These are phyloP conservation scores for Rhyzopertha dominica DNA, from an alignment of 1,140 invertebrate species.

Conservation along the genomic window DNA sequence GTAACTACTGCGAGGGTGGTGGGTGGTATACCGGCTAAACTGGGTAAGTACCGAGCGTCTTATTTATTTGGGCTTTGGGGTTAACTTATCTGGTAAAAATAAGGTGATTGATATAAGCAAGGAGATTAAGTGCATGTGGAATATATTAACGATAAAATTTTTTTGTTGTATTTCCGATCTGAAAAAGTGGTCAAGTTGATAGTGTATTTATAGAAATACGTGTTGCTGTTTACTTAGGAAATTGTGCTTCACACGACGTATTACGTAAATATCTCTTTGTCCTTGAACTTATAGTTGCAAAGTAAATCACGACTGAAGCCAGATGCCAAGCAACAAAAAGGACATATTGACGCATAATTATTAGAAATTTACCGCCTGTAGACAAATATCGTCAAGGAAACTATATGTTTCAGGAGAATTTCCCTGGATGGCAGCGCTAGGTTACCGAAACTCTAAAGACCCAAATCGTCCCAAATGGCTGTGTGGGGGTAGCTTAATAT, in stretches of 20 bases:
- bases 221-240: neutral
- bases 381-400: neutral
- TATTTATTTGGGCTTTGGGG: constrained; percentile 2
- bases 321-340: neutral
- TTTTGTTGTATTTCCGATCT: neutral
- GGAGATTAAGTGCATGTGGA: neutral
- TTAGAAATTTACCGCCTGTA: neutral
- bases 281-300: neutral
- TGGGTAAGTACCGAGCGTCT: constrained; percentile 22
- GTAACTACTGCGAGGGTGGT: constrained; percentile 42
- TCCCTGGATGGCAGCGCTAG: constrained; percentile 68
- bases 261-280: neutral
- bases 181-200: neutral
- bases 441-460: constrained; percentile 52
- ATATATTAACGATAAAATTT: neutral
- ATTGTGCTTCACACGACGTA: constrained; percentile 1
- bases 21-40: constrained; percentile 43
- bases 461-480: constrained; percentile 52
- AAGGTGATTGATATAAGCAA: neutral
- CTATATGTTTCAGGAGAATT: constrained; percentile 53
- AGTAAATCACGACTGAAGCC: neutral
- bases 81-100: constrained; percentile 11
- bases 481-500: constrained; percentile 81
- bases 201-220: neutral
- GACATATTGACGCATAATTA: neutral